A percentile compares a stretch with the other conserved stretches of the same genome.
phyloP scores from a whole-genome alignment of 2,113 vertebrate species.

The Vidua macroura region DNA sequence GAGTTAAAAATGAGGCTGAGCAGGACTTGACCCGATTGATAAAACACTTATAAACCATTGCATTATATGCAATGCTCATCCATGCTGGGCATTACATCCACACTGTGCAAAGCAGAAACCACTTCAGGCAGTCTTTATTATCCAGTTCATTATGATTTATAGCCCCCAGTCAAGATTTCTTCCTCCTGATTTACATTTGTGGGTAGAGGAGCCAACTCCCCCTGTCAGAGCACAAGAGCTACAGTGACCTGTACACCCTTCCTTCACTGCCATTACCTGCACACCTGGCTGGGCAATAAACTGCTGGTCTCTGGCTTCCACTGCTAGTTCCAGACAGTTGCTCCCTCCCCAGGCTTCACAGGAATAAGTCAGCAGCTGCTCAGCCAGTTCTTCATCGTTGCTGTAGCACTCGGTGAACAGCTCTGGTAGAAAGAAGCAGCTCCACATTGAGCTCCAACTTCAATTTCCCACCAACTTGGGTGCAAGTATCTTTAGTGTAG shows the following conservation, averaged over 20 bases:
- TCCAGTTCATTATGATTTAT: neutral
- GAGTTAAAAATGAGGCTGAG: neutral
- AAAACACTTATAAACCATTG: neutral
- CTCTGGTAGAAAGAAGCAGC: conserved; percentile 56
- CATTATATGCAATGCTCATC: neutral
- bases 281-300: conserved; percentile 94
- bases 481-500: neutral
- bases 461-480: neutral
- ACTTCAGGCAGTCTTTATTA: neutral
- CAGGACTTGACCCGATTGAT: neutral
- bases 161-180: neutral
- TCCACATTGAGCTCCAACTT: neutral
- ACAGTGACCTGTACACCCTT: neutral
- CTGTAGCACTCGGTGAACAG: conserved; percentile 90
- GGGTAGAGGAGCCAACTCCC: neutral
- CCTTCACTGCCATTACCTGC: conserved; percentile 78
- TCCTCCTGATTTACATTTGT: neutral
- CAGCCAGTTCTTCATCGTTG: conserved; percentile 79
- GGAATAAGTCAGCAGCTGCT: conserved; percentile 85
- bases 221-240: neutral
- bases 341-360: conserved; percentile 89
- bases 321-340: conserved; percentile 88
- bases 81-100: neutral
- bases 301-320: conserved; percentile 88
- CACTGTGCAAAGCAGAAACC: neutral